Base-by-base conservation (phyloP, 2,113 vertebrate genomes). In the Centropristis striata region DNA sequence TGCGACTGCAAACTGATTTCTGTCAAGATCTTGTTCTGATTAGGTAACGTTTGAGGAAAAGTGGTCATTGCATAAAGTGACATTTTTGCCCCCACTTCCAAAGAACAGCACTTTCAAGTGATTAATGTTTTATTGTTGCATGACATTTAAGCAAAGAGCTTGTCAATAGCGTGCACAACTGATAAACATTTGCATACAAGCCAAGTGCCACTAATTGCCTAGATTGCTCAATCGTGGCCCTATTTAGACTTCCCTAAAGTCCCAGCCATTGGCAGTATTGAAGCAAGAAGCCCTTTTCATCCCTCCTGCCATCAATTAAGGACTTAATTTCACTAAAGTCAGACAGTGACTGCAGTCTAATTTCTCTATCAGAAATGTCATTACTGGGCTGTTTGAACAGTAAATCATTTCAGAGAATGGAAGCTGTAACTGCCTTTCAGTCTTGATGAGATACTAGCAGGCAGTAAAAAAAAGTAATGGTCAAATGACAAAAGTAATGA, bases 331-430 rank as follows among this genome's bases (percentile, higher is more conserved):
- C 51, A 80, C 75, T 79, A 71, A 84, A 88, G 85, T 76, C 88
- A 74, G 82, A 85, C 82, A 88, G 70, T 78, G 85, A 80, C 78
- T 80, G 85, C 63, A 7, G 82, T 84, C 77, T 90, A 72, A 88
- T 88, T 90, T 86, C 78, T 83, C 84, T 41, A 86, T 94, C 88
- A 92, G 86, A 90, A 92, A 90, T 90, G 88, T 89, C 87, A 93
- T 94, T 91, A 93, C 69, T 76, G 76, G 75, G 68, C 85, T 75
- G 82, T 92, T 94, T 90, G 86, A 93, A 84, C 88, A 83, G 74
- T 91, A 90, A 92, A 92, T 93, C 84, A 83, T 89, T 87, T 78
- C 69, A 84, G 51, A 83, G 85, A 70, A 78, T 71, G 71, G 74
- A 68, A 70, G 70, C 72, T 63, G 71, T 78, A 84, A 80, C 28